Conservation (phyloP, 2,113 vertebrate species). For the Leptobrachium ailaonicum region DNA sequence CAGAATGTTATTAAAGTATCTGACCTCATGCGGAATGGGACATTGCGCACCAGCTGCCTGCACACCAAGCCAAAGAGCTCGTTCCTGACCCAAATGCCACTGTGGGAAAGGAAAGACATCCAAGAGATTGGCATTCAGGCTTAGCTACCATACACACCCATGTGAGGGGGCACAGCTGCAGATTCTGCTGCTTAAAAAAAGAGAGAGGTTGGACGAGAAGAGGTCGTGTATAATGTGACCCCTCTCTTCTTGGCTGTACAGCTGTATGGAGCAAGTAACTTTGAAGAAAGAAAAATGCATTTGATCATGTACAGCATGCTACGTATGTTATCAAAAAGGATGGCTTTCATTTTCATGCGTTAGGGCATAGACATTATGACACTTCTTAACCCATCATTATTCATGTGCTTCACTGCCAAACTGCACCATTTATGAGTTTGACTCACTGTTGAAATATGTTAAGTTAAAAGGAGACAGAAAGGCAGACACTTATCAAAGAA, state of each 20-base stretch:
- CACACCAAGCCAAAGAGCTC: conserved; percentile 53
- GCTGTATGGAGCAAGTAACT: conserved; percentile 22
- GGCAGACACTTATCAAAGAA: too few species aligned
- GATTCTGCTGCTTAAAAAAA: conserved; percentile 53
- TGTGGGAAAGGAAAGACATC: conserved; percentile 53
- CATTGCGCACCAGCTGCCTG: conserved; percentile 57
- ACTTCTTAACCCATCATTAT: too few species aligned
- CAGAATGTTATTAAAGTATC: conserved; percentile 30
- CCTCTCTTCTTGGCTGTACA: not conserved
- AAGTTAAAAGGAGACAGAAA: too few species aligned
- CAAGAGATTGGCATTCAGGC: conserved; percentile 59
- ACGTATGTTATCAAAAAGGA: conserved; percentile 17
- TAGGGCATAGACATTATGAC: not conserved
- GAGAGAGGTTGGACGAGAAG: conserved; percentile 47
- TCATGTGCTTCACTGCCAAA: too few species aligned
- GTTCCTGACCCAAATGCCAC: conserved; percentile 56
- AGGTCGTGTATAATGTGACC: conserved; percentile 22
- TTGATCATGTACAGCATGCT: conserved; percentile 32
- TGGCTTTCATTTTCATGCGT: not conserved
- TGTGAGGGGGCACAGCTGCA: conserved; percentile 64
- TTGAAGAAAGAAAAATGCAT: conserved; percentile 33
- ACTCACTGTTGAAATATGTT: too few species aligned
- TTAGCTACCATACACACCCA: conserved; percentile 63
- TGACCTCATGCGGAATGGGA: conserved; percentile 58
- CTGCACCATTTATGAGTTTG: too few species aligned